Base-by-base conservation (phyloP, 2,113 vertebrate species). In the Silurus glanis region DNA sequence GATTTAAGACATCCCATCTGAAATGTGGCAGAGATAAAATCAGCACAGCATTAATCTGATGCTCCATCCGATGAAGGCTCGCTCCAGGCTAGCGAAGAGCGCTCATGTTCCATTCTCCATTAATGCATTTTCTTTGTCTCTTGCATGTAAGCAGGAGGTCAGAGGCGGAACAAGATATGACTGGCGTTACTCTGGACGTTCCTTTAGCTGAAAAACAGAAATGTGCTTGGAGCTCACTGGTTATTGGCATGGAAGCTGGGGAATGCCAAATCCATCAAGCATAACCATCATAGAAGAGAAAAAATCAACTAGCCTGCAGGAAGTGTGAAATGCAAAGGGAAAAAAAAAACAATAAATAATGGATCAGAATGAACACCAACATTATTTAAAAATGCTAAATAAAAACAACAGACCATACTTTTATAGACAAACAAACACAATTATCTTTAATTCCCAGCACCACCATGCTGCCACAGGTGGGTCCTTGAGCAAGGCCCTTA, bases 121-220 rank as follows among this genome's bases (percentile, higher is more conserved):
- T 87, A 89, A 91, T 86, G 90, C 84, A 75, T 89, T 89, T 90
- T 87, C 85, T 56, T 10, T 89, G 88, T 88, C 28, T n/a, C 78
- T 80, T 86, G 86, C 84, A 49, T 87, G 67, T 67, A 75, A 56
- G 56, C 5, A 37, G 19, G 88, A 85, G 79, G 75, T 78, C 59
- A 69, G 2, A 83, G 87, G 85, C 66, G 83, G 72, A 49, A 71
- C 28, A 80, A 47, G 61, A 86, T 58, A 78, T 21, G 23, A n/a
- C 23, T 28, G 0, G 59, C 61, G 71, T 84, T 86, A 71, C 72
- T 86, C 76, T 79, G 37, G 69, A n/a, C 4, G 0, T n/a, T 55
- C 6, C 25, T 28, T 53, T 66, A 17, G 7, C 47, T 53, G 61
- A 19, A 45, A 12, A 45, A 37, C 37, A 80, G 56, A 61, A 47